Conservation (phyloP, 2,113 vertebrate species). For the Gambusia holbrooki region DNA sequence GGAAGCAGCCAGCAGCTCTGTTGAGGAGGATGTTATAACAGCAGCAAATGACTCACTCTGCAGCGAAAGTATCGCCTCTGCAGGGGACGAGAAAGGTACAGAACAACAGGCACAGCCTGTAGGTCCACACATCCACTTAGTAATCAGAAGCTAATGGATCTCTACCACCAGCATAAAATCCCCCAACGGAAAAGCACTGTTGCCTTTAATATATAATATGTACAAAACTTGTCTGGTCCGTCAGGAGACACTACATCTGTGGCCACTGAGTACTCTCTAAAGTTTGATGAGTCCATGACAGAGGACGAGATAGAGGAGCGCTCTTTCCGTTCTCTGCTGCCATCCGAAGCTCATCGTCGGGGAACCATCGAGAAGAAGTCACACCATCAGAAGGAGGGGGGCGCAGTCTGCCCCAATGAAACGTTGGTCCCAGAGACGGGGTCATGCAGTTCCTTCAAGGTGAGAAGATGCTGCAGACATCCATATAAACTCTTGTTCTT, state of each 20-base stretch:
- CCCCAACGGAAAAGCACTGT: not conserved
- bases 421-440: slow-evolving; percentile 52
- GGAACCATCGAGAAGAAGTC: slow-evolving; percentile 90
- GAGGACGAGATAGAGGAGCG: slow-evolving; percentile 95
- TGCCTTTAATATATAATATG: not conserved
- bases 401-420: slow-evolving; percentile 78
- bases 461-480: slow-evolving; percentile 34
- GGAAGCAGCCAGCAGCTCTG: slow-evolving; percentile 75
- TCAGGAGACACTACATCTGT: slow-evolving; percentile 86
- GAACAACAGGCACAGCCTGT: not conserved
- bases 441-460: slow-evolving; percentile 79
- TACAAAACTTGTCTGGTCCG: not conserved
- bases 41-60: slow-evolving; percentile 84
- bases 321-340: slow-evolving; percentile 92
- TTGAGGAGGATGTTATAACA: slow-evolving; percentile 85
- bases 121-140: not conserved
- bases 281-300: slow-evolving; percentile 94
- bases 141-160: not conserved
- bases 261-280: slow-evolving; percentile 91
- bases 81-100: slow-evolving; percentile 88
- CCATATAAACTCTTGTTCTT: not conserved
- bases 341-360: slow-evolving; percentile 93
- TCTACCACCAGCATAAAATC: not conserved
- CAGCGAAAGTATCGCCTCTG: slow-evolving; percentile 84
- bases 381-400: slow-evolving; percentile 85